Evolutionary conservation across 1,140 invertebrate species (phyloP), one percentile per base, ranked within the genome.

Genomic region (Diabrotica virgifera): DNA sequence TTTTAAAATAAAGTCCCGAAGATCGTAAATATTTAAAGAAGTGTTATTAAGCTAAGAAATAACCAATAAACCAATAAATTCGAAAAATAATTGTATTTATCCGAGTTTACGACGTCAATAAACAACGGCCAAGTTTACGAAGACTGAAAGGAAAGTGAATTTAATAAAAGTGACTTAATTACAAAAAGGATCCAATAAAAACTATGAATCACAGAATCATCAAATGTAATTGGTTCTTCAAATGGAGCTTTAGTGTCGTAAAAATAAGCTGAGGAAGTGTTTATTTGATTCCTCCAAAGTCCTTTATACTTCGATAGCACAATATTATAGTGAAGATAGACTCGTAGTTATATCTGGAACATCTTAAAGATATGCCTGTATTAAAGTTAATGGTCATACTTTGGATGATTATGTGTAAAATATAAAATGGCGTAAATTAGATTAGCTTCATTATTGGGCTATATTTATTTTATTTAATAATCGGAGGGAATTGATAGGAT

Each of bases 141-240:
- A 54, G 52, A 40, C 52, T 13, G 58, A 51, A 59, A 59, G 58
- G 58, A 51, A 59, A 59, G 58, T 59, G 58, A 59, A 62, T 62
- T 62, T 62, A 62, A 62, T 62, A 62, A 61, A 62, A 62, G 24
- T 54, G 52, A 58, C 68, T 70, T 69, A 72, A 72, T 72, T 72
- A 72, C 65, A 56, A 61, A 54, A 46, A 46, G 56, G 54, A 64
- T 62, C 67, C 66, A 72, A 72, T 72, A 72, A 72, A 72, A 72
- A 69, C 62, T 68, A 67, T 71, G 70, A 73, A 73, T 73, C 72
- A 73, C 70, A 67, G 67, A 73, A 73, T 71, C 72, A 73, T 73
- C 67, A 73, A 73, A 64, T 71, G 67, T 73, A 73, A 73, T 72
- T 72, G 69, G 52, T 62, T 65, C 69, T 63, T 64, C 66, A 72